These are phyloP conservation scores for Oceanites oceanicus DNA, from an alignment of 2,113 vertebrate genomes.

Conservation along the genomic window DNA sequence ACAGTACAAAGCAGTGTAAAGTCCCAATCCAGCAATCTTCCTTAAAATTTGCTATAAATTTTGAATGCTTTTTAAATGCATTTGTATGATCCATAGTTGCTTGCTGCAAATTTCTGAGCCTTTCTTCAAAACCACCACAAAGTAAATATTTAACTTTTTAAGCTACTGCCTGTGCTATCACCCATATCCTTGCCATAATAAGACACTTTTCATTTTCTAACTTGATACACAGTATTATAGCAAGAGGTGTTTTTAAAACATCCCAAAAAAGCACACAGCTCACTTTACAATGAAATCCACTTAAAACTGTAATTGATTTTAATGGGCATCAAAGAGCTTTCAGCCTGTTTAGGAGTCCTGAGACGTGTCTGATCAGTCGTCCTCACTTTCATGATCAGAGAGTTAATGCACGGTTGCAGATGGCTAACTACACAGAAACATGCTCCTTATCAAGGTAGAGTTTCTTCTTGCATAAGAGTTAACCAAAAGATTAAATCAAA, in stretches of 20 bases:
- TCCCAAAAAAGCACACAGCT: not conserved
- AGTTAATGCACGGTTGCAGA: accelerated
- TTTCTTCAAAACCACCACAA: not conserved
- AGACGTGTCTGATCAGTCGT: accelerated
- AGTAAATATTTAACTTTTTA: not conserved
- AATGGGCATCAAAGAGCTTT: not conserved
- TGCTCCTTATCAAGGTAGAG: not conserved
- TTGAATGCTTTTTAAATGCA: not conserved
- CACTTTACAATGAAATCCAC: not conserved
- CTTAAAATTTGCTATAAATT: not conserved
- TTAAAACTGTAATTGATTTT: not conserved
- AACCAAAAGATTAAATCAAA: not conserved
- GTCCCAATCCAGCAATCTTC: not conserved
- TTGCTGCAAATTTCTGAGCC: not conserved
- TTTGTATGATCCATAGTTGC: not conserved
- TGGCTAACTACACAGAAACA: not conserved
- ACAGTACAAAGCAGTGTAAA: not conserved
- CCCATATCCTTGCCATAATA: not conserved
- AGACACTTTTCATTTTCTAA: not conserved
- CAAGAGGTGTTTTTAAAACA: not conserved
- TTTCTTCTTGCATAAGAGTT: not conserved
- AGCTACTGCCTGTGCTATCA: not conserved
- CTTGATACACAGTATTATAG: not conserved
- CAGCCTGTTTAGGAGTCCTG: not conserved
- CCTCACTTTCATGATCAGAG: not conserved